Evolutionary conservation across 1,140 invertebrate species (phyloP), one percentile per base, ranked within the genome.

Genomic region (Eulimnadia texana): DNA sequence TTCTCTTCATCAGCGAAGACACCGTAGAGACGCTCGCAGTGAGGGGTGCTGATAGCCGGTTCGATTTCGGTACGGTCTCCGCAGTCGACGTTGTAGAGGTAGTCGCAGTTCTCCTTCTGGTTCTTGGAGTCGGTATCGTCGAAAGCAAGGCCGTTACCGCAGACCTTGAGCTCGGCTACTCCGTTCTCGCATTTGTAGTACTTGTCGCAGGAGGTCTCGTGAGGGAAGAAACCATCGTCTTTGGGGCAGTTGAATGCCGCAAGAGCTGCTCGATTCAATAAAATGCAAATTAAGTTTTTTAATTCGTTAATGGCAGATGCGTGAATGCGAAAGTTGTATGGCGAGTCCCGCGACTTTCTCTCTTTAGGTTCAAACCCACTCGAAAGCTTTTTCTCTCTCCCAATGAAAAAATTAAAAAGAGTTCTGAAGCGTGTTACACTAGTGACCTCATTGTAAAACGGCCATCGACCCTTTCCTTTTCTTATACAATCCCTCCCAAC

Each of bases 141-240:
- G 73, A 95, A 95, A 58, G 90, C 90, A 29, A 95, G 79, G 51
- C 92, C 92, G 70, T 95, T 95, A 49, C 91, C 91, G 75, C 92
- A 94, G 27, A 89, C 90, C 73, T 93, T 93, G 63, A 94, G 75
- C 67, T 91, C 88, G 61, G 90, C 85, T 1, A 79, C 82, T 64
- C 86, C 86, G 68, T 90, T 90, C 72, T 93, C 90, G 72, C 91
- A 95, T 70, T 93, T 91, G 87, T 88, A 94, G 74, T 94, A 95
- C 76, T 94, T 94, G 77, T 95, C 92, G 72, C 92, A 95, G 23
- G 86, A 89, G 63, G 78, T 74, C 68, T 84, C 84, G 74, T 90
- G 91, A 63, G 88, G 89, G 75, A 92, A 94, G 77, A 93, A 94
- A 9, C 92, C 92, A 70, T 90, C 93, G 72, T 93, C 90, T 71